Evolutionary conservation across 2,797 vertebrate species (phyloP).

Genomic region (Craterocephalus amniculus): DNA sequence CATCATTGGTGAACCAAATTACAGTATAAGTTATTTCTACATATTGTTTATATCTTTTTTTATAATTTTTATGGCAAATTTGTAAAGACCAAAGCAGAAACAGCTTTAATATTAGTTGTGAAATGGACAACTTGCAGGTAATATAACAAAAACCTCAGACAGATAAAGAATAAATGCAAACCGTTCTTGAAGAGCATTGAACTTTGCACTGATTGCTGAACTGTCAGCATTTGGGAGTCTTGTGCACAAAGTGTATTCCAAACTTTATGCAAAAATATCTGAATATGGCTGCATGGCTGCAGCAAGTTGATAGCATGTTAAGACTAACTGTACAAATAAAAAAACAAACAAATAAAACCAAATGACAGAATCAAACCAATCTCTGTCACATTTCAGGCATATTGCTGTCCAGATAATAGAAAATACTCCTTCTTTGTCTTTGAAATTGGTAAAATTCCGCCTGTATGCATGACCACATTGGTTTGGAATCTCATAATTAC

Average conservation of each 20-base stretch:
- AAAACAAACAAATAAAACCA: too few species aligned
- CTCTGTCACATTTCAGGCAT: background rate
- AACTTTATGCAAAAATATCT: too few species aligned
- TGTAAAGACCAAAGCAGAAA: too few species aligned
- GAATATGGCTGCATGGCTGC: too few species aligned
- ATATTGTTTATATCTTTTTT: too few species aligned
- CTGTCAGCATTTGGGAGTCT: background rate
- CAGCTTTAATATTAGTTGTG: too few species aligned
- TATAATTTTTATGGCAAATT: too few species aligned
- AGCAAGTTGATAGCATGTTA: background rate
- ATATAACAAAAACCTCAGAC: too few species aligned
- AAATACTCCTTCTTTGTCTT: conserved; percentile 8
- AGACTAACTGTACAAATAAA: background rate
- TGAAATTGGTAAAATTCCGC: conserved; percentile 1
- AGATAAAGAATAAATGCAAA: too few species aligned
- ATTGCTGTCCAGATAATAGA: background rate
- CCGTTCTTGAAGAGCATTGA: background rate
- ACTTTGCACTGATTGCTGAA: background rate
- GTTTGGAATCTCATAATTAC: conserved; percentile 57
- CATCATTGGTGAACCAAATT: too few species aligned
- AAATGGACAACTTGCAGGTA: too few species aligned
- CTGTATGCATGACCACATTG: conserved; percentile 17
- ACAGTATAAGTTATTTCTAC: too few species aligned
- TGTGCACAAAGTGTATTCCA: background rate
- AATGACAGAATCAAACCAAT: background rate